Evolutionary conservation across 2,888 invertebrate genomes (phyloP).

Genomic region (Amaurobius ferox): DNA sequence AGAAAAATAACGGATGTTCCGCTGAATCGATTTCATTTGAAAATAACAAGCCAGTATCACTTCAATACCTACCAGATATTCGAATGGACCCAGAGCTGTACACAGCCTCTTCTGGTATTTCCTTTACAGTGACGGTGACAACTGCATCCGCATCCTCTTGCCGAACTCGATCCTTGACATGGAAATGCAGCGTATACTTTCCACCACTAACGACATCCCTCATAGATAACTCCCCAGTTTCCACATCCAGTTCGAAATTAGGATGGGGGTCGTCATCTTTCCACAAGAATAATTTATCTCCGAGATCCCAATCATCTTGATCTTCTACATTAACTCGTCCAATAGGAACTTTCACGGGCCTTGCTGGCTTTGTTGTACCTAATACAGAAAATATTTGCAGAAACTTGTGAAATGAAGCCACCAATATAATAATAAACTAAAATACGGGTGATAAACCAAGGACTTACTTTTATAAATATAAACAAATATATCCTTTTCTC

Average conservation of each 20-base stretch:
- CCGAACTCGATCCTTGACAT: constrained; percentile 77
- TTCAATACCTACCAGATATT: constrained; percentile 81
- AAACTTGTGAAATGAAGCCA: too few species aligned
- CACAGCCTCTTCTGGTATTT: constrained; percentile 93
- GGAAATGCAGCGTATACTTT: constrained; percentile 85
- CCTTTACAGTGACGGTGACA: constrained; percentile 90
- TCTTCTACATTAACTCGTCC: constrained; percentile 96
- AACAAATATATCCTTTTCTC: constrained; percentile 92
- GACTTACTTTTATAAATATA: constrained; percentile 89
- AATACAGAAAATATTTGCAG: not conserved
- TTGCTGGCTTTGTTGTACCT: constrained; percentile 47
- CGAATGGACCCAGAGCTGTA: constrained; percentile 94
- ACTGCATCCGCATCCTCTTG: constrained; percentile 84
- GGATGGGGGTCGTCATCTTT: constrained; percentile 79
- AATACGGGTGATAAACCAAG: too few species aligned
- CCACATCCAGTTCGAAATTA: constrained; percentile 85
- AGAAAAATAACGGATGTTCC: too few species aligned
- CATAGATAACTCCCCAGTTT: constrained; percentile 93
- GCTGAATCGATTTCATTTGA: too few species aligned
- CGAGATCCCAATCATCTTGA: constrained; percentile 96
- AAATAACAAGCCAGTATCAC: too few species aligned
- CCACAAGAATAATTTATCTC: constrained; percentile 92
- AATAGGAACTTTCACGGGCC: constrained; percentile 79
- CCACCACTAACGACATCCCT: constrained; percentile 85
- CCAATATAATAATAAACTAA: too few species aligned